Percentiles rank a stretch among this genome's conserved stretches.
Evolutionary conservation across 1,140 invertebrate species (phyloP).

Genomic region (Campodea augens): DNA sequence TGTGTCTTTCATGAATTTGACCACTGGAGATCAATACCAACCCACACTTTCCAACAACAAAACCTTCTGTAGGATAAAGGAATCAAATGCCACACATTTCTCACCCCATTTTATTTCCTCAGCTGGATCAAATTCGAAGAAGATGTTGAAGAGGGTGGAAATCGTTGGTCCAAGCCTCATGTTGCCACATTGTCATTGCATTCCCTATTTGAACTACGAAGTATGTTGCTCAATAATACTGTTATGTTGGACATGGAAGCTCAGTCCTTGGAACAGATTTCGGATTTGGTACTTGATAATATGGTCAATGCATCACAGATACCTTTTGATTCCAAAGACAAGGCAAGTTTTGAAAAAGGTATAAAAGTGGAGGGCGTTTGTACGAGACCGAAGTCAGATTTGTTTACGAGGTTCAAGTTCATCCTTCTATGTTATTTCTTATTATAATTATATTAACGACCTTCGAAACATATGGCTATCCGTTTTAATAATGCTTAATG

Average conservation of each 20-base stretch:
- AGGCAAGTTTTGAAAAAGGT: conserved; percentile 26
- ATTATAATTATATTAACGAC: too few species aligned
- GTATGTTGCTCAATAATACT: conserved; percentile 66
- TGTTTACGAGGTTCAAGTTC: too few species aligned
- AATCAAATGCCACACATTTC: too few species aligned
- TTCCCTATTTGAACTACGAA: conserved; percentile 72
- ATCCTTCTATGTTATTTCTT: too few species aligned
- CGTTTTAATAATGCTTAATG: too few species aligned
- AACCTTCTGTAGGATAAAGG: too few species aligned
- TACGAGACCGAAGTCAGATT: too few species aligned
- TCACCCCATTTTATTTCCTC: too few species aligned
- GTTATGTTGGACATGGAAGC: conserved; percentile 86
- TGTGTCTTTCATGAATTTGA: too few species aligned
- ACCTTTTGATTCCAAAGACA: conserved; percentile 51
- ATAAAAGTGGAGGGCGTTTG: background rate
- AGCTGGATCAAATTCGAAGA: conserved; percentile 93
- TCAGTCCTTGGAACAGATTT: conserved; percentile 57
- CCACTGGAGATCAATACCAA: too few species aligned
- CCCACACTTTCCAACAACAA: too few species aligned
- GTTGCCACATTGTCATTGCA: conserved; percentile 80
- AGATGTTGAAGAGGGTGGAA: conserved; percentile 83
- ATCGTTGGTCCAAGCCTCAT: conserved; percentile 86
- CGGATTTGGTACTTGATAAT: conserved; percentile 78
- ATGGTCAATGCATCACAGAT: conserved; percentile 66
- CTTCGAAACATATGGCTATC: too few species aligned